These are phyloP conservation scores for Thereva unica DNA, from an alignment of 2,888 invertebrate genomes.

Conservation along the genomic window DNA sequence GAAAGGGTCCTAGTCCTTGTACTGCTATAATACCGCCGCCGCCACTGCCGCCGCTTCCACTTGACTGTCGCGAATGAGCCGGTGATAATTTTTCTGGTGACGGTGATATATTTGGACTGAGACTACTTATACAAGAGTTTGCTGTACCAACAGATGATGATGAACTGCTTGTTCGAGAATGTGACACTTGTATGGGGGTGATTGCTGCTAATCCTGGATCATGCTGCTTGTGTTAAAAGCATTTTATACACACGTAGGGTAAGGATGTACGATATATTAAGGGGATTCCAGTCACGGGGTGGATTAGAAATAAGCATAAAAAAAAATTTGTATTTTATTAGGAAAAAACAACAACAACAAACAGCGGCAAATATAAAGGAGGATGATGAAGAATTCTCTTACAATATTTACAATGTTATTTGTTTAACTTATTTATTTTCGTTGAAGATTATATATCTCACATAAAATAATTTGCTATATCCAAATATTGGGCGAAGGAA, in stretches of 20 bases:
- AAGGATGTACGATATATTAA: too few relatives aligned
- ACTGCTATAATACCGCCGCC: too few relatives aligned
- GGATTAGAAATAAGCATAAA: neutral
- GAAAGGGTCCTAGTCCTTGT: constrained; percentile 30
- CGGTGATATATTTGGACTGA: constrained; percentile 42
- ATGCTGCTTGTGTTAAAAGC: constrained; percentile 8
- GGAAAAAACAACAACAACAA: constrained; percentile 17
- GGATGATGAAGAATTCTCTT: constrained; percentile 8
- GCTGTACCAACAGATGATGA: constrained; percentile 51
- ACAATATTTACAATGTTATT: neutral
- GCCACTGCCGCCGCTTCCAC: constrained; percentile 43
- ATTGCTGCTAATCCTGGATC: constrained; percentile 11
- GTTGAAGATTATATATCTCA: too few relatives aligned
- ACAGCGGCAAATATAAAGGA: neutral
- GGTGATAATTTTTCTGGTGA: constrained; percentile 43
- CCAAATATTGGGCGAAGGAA: too few relatives aligned
- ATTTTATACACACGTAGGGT: too few relatives aligned
- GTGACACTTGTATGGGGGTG: constrained; percentile 39
- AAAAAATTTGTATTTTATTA: constrained; percentile 16
- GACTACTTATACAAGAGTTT: constrained; percentile 43
- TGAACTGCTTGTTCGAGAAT: constrained; percentile 55
- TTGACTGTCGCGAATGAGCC: constrained; percentile 42
- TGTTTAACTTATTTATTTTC: too few relatives aligned
- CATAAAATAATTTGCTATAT: too few relatives aligned
- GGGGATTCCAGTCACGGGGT: too few relatives aligned